Conservation (phyloP, 1,140 invertebrate species). For the Dufourea novaeangliae region DNA sequence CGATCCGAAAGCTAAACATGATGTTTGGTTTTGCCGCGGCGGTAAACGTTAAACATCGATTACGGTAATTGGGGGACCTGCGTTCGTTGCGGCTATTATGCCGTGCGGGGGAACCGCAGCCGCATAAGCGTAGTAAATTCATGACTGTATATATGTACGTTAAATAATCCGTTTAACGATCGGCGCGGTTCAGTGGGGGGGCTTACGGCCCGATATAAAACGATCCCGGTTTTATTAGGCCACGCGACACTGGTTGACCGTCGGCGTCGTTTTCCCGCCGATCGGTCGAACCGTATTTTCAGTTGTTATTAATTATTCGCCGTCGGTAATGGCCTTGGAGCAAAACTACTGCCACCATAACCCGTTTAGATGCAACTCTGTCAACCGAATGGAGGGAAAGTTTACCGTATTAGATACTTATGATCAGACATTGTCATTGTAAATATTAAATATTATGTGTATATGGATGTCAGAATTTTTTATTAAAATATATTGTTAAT, state of each 20-base stretch:
- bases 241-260: constrained; percentile 7
- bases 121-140: constrained; percentile 67
- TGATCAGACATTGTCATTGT: too few relatives aligned
- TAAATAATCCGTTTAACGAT: constrained; percentile 73
- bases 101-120: constrained; percentile 57
- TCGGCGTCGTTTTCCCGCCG: not conserved
- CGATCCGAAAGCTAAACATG: constrained; percentile 25
- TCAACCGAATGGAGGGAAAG: too few relatives aligned
- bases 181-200: constrained; percentile 14
- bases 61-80: constrained; percentile 69
- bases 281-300: constrained; percentile 1
- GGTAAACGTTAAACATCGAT: constrained; percentile 72
- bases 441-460: too few relatives aligned
- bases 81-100: constrained; percentile 56
- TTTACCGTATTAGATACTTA: too few relatives aligned
- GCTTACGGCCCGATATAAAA: constrained; percentile 33
- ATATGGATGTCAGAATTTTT: too few relatives aligned
- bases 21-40: constrained; percentile 55
- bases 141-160: constrained; percentile 63
- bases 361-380: too few relatives aligned
- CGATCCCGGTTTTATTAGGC: constrained; percentile 31
- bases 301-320: constrained; percentile 38
- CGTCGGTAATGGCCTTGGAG: not conserved
- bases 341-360: too few relatives aligned
- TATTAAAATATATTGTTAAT: too few relatives aligned